A percentile compares a stretch with the other conserved stretches of the same genome.
phyloP scores from a whole-genome alignment of 2,797 vertebrate genomes.

The Heteromormyrus szaboi region DNA sequence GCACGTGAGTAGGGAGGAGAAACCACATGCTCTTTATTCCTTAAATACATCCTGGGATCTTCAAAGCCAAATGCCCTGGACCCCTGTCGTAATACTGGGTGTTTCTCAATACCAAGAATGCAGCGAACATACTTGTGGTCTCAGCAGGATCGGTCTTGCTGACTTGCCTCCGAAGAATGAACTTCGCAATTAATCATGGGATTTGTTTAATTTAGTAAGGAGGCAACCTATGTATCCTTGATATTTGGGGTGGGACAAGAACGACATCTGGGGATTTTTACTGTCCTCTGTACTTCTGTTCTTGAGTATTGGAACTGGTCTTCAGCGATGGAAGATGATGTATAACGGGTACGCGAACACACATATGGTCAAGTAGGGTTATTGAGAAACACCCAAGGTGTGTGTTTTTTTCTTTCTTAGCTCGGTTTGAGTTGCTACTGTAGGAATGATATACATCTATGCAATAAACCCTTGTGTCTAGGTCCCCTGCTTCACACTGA shows the following conservation, averaged over 20 bases:
- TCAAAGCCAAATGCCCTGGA: not conserved
- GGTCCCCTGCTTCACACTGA: not conserved
- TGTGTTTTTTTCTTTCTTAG: not conserved
- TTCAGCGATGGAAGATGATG: not conserved
- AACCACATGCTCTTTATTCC: not conserved
- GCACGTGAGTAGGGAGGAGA: slow-evolving; percentile 66
- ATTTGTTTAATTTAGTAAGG: not conserved
- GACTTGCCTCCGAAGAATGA: not conserved
- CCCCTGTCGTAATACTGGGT: not conserved
- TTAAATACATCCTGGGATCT: not conserved
- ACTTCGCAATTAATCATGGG: not conserved
- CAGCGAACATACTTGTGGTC: not conserved
- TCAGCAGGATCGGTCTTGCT: not conserved
- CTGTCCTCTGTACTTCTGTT: not conserved
- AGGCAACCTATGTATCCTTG: not conserved
- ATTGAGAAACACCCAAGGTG: not conserved
- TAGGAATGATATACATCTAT: not conserved
- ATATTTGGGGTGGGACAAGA: not conserved
- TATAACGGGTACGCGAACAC: not conserved
- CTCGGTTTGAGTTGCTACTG: not conserved
- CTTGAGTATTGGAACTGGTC: not conserved
- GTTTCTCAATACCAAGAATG: not conserved
- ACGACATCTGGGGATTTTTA: not conserved
- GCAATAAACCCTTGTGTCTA: not conserved
- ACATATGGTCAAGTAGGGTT: not conserved